Conservation (phyloP, 2,113 vertebrate species). For the Atractosteus spatula region DNA sequence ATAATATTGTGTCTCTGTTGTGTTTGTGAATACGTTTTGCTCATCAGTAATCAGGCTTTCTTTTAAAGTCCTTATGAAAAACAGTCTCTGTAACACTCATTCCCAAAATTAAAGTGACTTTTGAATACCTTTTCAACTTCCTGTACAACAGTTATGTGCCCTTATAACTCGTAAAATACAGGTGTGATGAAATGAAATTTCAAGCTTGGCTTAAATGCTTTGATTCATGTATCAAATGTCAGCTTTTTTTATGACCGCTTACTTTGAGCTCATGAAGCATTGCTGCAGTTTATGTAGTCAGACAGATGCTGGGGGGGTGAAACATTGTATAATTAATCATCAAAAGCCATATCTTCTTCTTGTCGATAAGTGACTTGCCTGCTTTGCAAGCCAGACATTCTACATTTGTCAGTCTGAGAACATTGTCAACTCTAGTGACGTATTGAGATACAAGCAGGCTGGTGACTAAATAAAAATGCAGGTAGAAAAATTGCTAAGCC, state of each 20-base stretch:
- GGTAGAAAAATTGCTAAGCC: not conserved
- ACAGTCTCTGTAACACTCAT: too few species aligned
- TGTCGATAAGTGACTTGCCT: constrained; percentile 51
- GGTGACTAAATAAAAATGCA: too few species aligned
- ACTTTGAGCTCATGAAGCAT: constrained; percentile 58
- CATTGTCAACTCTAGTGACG: constrained; percentile 16
- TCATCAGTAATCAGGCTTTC: too few species aligned
- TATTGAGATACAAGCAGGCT: not conserved
- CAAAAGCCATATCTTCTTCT: constrained; percentile 50
- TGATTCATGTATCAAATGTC: constrained; percentile 33
- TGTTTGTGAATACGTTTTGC: too few species aligned
- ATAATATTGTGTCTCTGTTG: too few species aligned
- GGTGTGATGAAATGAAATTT: constrained; percentile 56
- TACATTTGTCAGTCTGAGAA: constrained; percentile 25
- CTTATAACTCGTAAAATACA: too few species aligned
- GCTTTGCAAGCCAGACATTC: constrained; percentile 37
- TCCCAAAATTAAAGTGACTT: too few species aligned
- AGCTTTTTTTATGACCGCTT: constrained; percentile 30
- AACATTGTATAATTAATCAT: constrained; percentile 54
- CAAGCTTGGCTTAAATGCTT: constrained; percentile 56
- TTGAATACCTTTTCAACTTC: too few species aligned
- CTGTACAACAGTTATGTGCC: too few species aligned
- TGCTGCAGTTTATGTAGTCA: constrained; percentile 57
- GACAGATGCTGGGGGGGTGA: constrained; percentile 47
- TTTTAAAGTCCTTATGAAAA: too few species aligned